Evolutionary conservation across 2,113 vertebrate species (phyloP), one percentile per base, ranked within the genome.

Genomic region (Poeciliopsis prolifica): DNA sequence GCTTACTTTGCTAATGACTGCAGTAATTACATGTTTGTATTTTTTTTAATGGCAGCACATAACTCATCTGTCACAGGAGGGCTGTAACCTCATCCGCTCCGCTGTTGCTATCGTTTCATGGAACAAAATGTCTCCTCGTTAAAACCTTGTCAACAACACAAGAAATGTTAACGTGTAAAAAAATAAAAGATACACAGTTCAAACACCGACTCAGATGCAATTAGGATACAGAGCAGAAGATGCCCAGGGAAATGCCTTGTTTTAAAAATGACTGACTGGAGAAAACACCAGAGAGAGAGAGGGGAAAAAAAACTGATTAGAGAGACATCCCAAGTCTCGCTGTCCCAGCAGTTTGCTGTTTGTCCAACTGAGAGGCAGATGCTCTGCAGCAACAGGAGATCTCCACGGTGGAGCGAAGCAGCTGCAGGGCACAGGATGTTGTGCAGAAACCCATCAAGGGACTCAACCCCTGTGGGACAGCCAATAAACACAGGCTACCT

Each of bases 1-100:
- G 62, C 77, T 81, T 68, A 75, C 78, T 78, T 70, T 63, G 70
- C 72, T 78, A 79, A 88, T 85, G 67, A 85, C 73, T 70, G 40
- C 63, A 40, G 79, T 77, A 78, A 87, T 84, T 69, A 84, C 61
- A 73, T 70, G 67, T 72, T 24, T 68, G 30, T 31, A 4, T 31
- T 79, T 72, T 11, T 12, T 79, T 69, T 64, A 9, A 70, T 64
- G 65, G 31, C 60, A 7, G 65, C 40, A 15, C 82, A 48, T 58
- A 64, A 64, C 60, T 60, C 44, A 19, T 35, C 15, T 14, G 24
- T 58, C 42, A 17, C 54, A 76, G 26, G 61, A 77, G 65, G 51
- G 28, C 48, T 29, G 22, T 15, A 70, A 61, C 33, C 14, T n/a
- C 4, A 61, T 76, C 64, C 40, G 30, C 60, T 37, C 9, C 51